These are phyloP conservation scores for Typhlichthys subterraneus DNA, from an alignment of 2,797 vertebrate genomes.

Conservation along the genomic window DNA sequence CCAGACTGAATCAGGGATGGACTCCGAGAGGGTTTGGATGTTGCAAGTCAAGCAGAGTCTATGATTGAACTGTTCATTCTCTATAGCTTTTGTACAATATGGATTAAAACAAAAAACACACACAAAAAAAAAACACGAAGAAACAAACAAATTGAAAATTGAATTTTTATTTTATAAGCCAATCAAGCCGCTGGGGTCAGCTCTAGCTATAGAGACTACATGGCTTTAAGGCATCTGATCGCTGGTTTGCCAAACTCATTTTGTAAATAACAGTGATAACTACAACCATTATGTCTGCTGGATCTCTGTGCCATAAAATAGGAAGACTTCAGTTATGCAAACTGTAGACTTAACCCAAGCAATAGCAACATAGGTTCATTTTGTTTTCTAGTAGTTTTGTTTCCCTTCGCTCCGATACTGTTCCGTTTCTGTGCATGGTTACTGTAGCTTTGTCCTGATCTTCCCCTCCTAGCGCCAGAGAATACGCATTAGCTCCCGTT, in stretches of 20 bases:
- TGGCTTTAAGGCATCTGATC: slow-evolving; percentile 96
- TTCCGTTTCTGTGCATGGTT: slow-evolving; percentile 41
- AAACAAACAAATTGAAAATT: slow-evolving; percentile 83
- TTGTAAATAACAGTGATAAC: slow-evolving; percentile 93
- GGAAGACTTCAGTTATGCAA: slow-evolving; percentile 86
- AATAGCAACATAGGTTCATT: slow-evolving; percentile 75
- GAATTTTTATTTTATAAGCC: slow-evolving; percentile 99
- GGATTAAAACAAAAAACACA: slow-evolving; percentile 68
- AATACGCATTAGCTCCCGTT: not conserved
- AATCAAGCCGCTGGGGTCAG: slow-evolving; percentile 90
- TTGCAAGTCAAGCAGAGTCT: slow-evolving; percentile 80
- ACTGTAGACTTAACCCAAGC: slow-evolving; percentile 75
- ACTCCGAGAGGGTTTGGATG: slow-evolving; percentile 76
- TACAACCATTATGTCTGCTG: slow-evolving; percentile 86
- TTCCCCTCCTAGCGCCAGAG: slow-evolving; percentile 22
- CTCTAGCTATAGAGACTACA: slow-evolving; percentile 89
- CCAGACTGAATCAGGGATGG: slow-evolving; percentile 68
- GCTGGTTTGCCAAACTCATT: slow-evolving; percentile 87
- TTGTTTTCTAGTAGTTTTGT: slow-evolving; percentile 36
- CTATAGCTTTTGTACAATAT: slow-evolving; percentile 99
- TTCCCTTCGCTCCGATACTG: slow-evolving; percentile 14
- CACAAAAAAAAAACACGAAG: slow-evolving; percentile 71
- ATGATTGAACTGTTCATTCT: slow-evolving; percentile 91
- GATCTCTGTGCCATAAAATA: slow-evolving; percentile 95
- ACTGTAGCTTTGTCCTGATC: slow-evolving; percentile 30